Conservation (phyloP, 2,888 invertebrate species). For the Heliconius erato region DNA sequence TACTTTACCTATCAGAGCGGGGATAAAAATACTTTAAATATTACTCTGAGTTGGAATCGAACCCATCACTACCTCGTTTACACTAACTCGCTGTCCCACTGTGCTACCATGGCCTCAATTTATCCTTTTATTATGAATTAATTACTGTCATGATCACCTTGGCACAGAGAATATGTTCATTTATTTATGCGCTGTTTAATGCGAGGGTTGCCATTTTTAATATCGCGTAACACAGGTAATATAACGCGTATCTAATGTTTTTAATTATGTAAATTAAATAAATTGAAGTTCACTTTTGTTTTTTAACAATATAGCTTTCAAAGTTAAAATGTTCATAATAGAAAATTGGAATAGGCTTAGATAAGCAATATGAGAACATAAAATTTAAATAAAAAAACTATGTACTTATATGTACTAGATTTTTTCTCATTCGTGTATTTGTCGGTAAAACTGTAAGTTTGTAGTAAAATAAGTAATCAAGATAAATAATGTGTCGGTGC, state of each 20-base stretch:
- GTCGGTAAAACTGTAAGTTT: background rate
- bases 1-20: background rate
- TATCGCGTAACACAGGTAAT: background rate
- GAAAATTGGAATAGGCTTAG: background rate
- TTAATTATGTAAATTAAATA: background rate
- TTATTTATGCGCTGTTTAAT: background rate
- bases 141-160: slow-evolving; percentile 23
- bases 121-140: slow-evolving; percentile 21
- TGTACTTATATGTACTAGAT: too few species aligned
- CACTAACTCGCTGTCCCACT: background rate
- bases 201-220: background rate
- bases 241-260: background rate
- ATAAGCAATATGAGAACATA: background rate
- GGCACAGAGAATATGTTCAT: slow-evolving; percentile 11
- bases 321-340: background rate
- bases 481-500: slow-evolving; percentile 22
- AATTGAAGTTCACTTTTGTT: too few species aligned
- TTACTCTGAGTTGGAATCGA: background rate
- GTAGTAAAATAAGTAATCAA: background rate
- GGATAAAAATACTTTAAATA: background rate
- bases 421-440: background rate
- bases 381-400: background rate
- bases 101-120: background rate
- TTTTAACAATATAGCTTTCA: background rate
- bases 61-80: background rate